A percentile compares a stretch with the other conserved stretches of the same genome.
These are phyloP conservation scores for Ranitomeya variabilis DNA, from an alignment of 2,113 vertebrate genomes.

Conservation along the genomic window DNA sequence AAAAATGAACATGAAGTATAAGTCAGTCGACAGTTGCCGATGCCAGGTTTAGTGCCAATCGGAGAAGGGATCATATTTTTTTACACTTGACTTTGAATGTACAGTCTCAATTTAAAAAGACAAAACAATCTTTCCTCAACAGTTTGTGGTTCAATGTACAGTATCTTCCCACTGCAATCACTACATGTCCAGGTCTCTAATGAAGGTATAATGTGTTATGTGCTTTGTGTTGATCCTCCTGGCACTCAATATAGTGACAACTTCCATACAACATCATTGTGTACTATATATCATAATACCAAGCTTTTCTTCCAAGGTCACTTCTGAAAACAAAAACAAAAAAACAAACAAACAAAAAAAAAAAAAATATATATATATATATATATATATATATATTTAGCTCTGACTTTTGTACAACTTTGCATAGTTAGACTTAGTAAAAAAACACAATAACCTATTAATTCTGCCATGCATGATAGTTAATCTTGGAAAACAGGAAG, in stretches of 20 bases:
- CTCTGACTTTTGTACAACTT: not conserved
- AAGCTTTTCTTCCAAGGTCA: not conserved
- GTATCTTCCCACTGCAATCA: not conserved
- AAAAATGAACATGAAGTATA: too few relatives aligned
- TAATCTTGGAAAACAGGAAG: constrained; percentile 1
- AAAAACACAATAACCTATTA: not conserved
- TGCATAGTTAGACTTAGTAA: not conserved
- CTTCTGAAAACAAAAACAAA: not conserved
- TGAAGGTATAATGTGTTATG: not conserved
- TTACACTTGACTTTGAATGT: too few relatives aligned
- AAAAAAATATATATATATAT: too few relatives aligned
- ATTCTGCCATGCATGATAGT: not conserved
- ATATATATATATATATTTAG: too few relatives aligned
- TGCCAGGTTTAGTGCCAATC: too few relatives aligned
- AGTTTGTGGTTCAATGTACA: not conserved
- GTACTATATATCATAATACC: not conserved
- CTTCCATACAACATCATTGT: not conserved
- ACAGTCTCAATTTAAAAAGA: too few relatives aligned
- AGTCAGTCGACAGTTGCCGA: too few relatives aligned
- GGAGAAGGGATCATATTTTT: too few relatives aligned
- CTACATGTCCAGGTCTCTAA: not conserved
- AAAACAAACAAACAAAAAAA: too few relatives aligned
- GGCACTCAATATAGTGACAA: not conserved
- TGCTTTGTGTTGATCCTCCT: not conserved
- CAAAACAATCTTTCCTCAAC: too few relatives aligned